Conservation (phyloP, 2,888 invertebrate genomes). For the Yponomeuta sedellus region DNA sequence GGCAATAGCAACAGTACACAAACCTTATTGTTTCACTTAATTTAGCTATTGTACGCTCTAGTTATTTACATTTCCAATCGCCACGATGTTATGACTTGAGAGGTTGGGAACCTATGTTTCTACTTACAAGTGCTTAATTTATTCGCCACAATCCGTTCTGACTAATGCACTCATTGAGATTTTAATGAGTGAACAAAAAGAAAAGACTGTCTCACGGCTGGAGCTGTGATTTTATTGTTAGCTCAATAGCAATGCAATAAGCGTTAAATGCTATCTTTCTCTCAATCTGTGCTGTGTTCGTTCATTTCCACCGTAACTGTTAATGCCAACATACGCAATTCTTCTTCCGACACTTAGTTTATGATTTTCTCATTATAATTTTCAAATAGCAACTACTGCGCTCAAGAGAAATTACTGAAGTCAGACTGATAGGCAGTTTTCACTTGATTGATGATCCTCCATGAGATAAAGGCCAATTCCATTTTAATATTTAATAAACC, state of each 20-base stretch:
- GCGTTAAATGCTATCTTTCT: slow-evolving; percentile 20
- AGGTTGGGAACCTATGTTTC: not conserved
- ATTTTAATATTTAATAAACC: slow-evolving; percentile 57
- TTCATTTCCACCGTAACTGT: slow-evolving; percentile 14
- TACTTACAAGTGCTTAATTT: not conserved
- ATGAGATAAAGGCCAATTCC: slow-evolving; percentile 50
- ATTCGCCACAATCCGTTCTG: slow-evolving; percentile 13
- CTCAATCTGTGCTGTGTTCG: slow-evolving; percentile 19
- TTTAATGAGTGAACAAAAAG: slow-evolving; percentile 9
- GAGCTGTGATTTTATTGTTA: slow-evolving; percentile 9
- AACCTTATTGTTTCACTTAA: slow-evolving; percentile 73
- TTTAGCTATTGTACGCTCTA: slow-evolving; percentile 66
- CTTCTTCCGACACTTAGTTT: slow-evolving; percentile 21
- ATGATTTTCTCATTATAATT: slow-evolving; percentile 38
- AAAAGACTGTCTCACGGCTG: slow-evolving; percentile 9
- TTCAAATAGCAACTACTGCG: slow-evolving; percentile 38
- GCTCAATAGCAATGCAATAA: slow-evolving; percentile 15
- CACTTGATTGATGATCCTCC: slow-evolving; percentile 58
- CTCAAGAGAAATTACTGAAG: slow-evolving; percentile 37
- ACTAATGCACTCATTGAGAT: slow-evolving; percentile 11
- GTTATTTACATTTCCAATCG: slow-evolving; percentile 63
- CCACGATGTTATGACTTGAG: slow-evolving; percentile 43
- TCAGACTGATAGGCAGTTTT: slow-evolving; percentile 44
- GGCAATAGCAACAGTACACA: slow-evolving; percentile 64
- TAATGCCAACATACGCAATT: slow-evolving; percentile 6